These are phyloP conservation scores for Cantharis flavilabris DNA, from an alignment of 2,888 invertebrate genomes.

Conservation along the genomic window DNA sequence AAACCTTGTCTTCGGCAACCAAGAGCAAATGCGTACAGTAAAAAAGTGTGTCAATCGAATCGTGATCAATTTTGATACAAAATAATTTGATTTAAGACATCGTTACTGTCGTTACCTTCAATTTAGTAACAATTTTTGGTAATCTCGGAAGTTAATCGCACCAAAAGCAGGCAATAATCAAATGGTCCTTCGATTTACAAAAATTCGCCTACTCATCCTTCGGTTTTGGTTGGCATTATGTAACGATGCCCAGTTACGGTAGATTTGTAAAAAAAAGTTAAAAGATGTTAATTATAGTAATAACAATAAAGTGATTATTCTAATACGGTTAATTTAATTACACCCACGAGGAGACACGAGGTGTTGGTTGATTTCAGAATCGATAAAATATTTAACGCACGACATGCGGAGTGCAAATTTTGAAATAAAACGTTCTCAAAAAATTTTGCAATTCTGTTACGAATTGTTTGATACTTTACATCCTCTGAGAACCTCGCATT, in stretches of 20 bases:
- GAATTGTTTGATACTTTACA: slow-evolving; percentile 15
- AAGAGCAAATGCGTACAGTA: background rate
- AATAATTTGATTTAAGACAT: background rate
- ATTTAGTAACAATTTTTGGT: background rate
- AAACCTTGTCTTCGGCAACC: background rate
- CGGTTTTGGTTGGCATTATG: background rate
- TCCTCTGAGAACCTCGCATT: slow-evolving; percentile 18
- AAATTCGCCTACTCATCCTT: background rate
- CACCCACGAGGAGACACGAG: background rate
- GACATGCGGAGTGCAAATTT: slow-evolving; percentile 5
- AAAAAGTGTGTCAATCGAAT: background rate
- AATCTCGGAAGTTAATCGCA: background rate
- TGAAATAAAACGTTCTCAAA: slow-evolving; percentile 18
- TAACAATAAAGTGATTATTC: background rate
- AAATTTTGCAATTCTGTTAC: slow-evolving; percentile 17
- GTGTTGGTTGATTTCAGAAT: background rate
- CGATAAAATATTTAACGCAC: slow-evolving; percentile 2
- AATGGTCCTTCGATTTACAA: background rate
- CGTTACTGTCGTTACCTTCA: background rate
- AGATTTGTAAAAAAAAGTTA: background rate
- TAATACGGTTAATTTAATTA: background rate
- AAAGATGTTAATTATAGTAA: background rate
- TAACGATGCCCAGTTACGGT: background rate
- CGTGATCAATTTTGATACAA: background rate
- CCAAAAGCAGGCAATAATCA: background rate